Evolutionary conservation across 2,888 invertebrate species (phyloP).

Genomic region (Dryadula phaetusa): DNA sequence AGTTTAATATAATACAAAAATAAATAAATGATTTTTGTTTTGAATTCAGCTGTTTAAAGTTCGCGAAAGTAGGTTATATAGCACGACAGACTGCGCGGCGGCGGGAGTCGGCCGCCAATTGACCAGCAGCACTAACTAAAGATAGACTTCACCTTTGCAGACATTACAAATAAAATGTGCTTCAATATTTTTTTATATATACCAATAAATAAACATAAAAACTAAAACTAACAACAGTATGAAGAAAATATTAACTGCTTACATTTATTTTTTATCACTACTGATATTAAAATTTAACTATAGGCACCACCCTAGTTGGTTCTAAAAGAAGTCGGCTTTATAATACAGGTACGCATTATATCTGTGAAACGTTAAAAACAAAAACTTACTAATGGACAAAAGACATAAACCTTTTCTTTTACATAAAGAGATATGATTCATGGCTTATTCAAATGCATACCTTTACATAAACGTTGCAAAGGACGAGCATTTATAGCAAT

Average conservation of each 20-base stretch:
- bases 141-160: constrained; percentile 44
- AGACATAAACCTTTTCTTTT: constrained; percentile 27
- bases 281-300: not conserved
- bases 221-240: too few relatives aligned
- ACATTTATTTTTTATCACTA: constrained; percentile 7
- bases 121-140: constrained; percentile 49
- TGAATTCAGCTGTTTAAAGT: constrained; percentile 46
- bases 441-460: constrained; percentile 10
- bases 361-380: constrained; percentile 35
- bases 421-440: constrained; percentile 28
- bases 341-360: constrained; percentile 1
- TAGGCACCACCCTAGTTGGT: not conserved
- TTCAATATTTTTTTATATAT: not conserved
- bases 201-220: too few relatives aligned
- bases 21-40: constrained; percentile 20
- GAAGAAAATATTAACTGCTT: not conserved
- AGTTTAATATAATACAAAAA: not conserved
- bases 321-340: not conserved
- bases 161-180: constrained; percentile 6
- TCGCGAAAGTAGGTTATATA: constrained; percentile 62
- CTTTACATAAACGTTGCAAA: not conserved
- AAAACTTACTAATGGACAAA: constrained; percentile 43
- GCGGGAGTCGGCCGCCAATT: constrained; percentile 65
- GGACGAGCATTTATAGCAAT: constrained; percentile 7
- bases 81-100: constrained; percentile 73